phyloP scores from a whole-genome alignment of 2,797 vertebrate species.

The Uromys caudimaculatus region DNA sequence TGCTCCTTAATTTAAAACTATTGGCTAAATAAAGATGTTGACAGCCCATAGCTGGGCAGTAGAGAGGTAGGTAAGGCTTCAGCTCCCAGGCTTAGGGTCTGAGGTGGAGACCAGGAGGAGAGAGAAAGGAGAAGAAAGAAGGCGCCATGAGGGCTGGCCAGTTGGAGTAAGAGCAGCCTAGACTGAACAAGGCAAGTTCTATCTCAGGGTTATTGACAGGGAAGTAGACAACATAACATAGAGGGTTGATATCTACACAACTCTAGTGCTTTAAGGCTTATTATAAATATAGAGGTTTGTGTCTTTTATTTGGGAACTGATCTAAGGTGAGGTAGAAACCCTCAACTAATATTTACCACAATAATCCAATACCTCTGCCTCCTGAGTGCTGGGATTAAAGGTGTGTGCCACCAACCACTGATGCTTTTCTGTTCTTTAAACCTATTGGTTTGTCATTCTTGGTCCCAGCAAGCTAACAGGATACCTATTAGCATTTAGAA shows the following conservation, averaged over 20 bases:
- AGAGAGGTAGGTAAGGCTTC: too few species aligned
- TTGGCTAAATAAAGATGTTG: too few species aligned
- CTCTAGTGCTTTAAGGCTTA: not conserved
- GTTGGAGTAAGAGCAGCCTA: too few species aligned
- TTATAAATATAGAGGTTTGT: not conserved
- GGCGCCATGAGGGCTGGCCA: too few species aligned
- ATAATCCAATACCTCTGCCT: not conserved
- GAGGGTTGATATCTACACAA: not conserved
- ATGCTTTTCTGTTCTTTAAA: not conserved
- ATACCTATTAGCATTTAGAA: not conserved
- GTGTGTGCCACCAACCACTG: fast-evolving
- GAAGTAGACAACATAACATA: not conserved
- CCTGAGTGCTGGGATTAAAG: not conserved
- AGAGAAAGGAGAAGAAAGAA: too few species aligned
- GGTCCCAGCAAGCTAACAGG: not conserved
- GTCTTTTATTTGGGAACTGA: not conserved
- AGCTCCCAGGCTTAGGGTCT: too few species aligned
- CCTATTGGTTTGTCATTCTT: not conserved
- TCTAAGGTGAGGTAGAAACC: not conserved
- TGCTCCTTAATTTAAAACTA: too few species aligned
- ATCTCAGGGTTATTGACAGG: not conserved
- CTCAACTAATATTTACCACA: not conserved
- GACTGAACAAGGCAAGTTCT: not conserved
- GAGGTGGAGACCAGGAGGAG: too few species aligned
- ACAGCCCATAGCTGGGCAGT: too few species aligned